Evolutionary conservation across 2,797 vertebrate species (phyloP), one percentile per base, ranked within the genome.

Genomic region (Nyctalus aviator): DNA sequence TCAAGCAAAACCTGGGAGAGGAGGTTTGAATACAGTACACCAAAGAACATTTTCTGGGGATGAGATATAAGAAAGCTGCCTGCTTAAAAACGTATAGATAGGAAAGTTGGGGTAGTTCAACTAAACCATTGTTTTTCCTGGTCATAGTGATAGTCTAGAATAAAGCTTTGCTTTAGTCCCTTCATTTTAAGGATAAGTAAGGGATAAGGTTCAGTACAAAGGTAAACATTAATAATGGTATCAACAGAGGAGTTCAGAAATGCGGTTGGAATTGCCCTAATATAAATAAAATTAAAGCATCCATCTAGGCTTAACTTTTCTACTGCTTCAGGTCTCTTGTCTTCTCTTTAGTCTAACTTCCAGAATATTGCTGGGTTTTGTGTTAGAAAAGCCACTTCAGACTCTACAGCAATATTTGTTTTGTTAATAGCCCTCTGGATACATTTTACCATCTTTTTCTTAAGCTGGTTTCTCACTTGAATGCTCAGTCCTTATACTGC

Each of bases 351-450:
- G 73, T 27, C 32, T 62, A 84, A 77, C 14, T 83, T 14, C 3
- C 13, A 59, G 23, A 59, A 59, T 59, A 57, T 57, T 84, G 84
- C 14, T 64, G 50, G 41, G 15, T 89, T 44, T 71, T 32, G 32
- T 78, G 27, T 77, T 89, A 88, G 78, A 77, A 88, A 93, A 88
- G 23, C 37, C 53, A 71, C 7, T 82, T 87, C 17, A 93, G 69
- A 55, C 30, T 82, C 25, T 72, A 53, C 1, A 73, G 7, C 27
- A 72, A 50, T 44, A 37, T 82, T 18, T 73, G 10, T 53, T 64
- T 64, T 72, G 59, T 15, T 87, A 78, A 64, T 73, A 64, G 20
- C 27, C 21, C 12, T 53, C 12, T 81, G 44, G 13, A 32, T 64
- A 68, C 15, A 55, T 55, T 66, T 82, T 55, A 7, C 30, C 30